Evolutionary conservation across 2,797 vertebrate genomes (phyloP).

Genomic region (Ptychadena robeensis): DNA sequence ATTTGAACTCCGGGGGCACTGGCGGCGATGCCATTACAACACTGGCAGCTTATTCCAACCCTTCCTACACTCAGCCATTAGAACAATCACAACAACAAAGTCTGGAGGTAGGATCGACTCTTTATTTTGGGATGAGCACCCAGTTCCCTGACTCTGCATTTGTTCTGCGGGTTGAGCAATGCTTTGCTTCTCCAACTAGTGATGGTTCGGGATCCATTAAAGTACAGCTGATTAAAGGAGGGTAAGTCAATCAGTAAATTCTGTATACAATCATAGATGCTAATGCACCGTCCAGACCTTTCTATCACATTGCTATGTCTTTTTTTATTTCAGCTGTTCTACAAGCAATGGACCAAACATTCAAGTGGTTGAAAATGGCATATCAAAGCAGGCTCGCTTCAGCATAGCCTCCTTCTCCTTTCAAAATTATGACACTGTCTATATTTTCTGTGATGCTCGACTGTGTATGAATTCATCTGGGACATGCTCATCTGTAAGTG

Average conservation of each 20-base stretch:
- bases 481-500: constrained; percentile 34
- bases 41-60: constrained; percentile 32
- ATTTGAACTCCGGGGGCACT: constrained; percentile 3
- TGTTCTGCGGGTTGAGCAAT: constrained; percentile 38
- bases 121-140: constrained; percentile 52
- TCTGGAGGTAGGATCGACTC: background rate
- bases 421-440: constrained; percentile 20
- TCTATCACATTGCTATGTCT: background rate
- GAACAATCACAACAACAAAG: constrained; percentile 2
- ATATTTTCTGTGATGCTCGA: constrained; percentile 47
- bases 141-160: constrained; percentile 41
- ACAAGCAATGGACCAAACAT: background rate
- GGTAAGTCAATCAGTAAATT: constrained; percentile 34
- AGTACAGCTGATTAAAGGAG: constrained; percentile 37
- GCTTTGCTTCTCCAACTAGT: constrained; percentile 37
- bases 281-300: background rate
- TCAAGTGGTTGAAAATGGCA: constrained; percentile 34
- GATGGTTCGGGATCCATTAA: constrained; percentile 11
- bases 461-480: constrained; percentile 13
- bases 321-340: constrained; percentile 18
- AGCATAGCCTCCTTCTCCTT: constrained; percentile 31
- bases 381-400: constrained; percentile 43
- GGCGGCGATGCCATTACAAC: constrained; percentile 1
- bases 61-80: constrained; percentile 20
- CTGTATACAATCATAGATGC: no score